A percentile compares a stretch with the other conserved stretches of the same genome.
Conservation (phyloP, 35 echinoderm and acorn worm species). For the Lytechinus pictus region DNA sequence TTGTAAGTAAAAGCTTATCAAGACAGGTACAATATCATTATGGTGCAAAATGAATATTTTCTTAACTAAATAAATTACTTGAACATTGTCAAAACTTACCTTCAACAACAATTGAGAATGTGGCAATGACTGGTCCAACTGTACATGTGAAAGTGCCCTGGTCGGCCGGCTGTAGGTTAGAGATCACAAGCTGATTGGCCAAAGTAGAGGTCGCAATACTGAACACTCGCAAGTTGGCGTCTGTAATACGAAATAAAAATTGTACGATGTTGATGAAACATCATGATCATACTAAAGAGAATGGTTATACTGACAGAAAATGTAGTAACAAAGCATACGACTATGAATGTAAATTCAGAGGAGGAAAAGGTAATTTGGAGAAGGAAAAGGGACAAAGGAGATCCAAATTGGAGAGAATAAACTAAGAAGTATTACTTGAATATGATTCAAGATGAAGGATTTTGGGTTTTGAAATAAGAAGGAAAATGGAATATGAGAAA, state of each 20-base stretch:
- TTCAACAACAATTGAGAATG: conserved; percentile 68
- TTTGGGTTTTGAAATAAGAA: too few species aligned
- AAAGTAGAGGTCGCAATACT: conserved; percentile 48
- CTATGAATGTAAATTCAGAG: too few species aligned
- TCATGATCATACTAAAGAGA: not conserved
- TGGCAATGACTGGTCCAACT: conserved; percentile 65
- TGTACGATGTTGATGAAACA: not conserved
- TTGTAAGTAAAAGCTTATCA: too few species aligned
- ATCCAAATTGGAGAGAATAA: too few species aligned
- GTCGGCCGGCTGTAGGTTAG: conserved; percentile 55
- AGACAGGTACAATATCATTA: too few species aligned
- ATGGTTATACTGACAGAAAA: not conserved
- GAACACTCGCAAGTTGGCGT: conserved; percentile 56
- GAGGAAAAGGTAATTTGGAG: too few species aligned
- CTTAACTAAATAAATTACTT: too few species aligned
- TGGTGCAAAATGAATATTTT: too few species aligned
- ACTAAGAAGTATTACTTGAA: too few species aligned
- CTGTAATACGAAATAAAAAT: not conserved
- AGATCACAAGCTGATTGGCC: conserved; percentile 67
- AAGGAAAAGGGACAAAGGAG: too few species aligned
- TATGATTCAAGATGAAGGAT: too few species aligned
- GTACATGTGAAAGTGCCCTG: conserved; percentile 76
- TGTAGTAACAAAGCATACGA: not conserved
- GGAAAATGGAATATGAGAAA: too few species aligned
- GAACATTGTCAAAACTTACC: conserved; percentile 27